Evolutionary conservation across 2,797 vertebrate species (phyloP).

Genomic region (Microcaecilia unicolor): DNA sequence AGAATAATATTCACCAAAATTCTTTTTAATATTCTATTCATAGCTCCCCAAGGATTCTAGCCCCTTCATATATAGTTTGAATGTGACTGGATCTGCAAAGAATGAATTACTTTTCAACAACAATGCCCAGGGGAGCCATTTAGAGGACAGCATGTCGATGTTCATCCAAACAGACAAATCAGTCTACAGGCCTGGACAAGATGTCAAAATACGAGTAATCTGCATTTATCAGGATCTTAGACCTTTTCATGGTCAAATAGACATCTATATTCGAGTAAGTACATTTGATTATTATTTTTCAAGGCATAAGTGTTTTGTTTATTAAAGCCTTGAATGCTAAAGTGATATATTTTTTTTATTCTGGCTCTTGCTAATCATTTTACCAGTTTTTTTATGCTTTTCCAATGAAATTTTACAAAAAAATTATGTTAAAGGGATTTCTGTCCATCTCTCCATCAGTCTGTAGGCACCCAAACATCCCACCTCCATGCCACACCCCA

Average conservation of each 20-base stretch:
- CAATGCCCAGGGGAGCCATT: constrained; percentile 19
- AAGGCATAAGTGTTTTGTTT: too few relatives aligned
- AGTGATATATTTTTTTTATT: too few relatives aligned
- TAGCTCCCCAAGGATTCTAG: neutral
- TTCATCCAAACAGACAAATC: constrained; percentile 42
- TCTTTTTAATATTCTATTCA: neutral
- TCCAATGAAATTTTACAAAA: too few relatives aligned
- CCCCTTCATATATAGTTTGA: constrained; percentile 13
- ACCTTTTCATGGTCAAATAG: constrained; percentile 18
- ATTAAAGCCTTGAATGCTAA: too few relatives aligned
- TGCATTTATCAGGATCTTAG: constrained; percentile 30
- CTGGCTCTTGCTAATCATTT: too few relatives aligned
- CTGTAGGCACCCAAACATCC: too few relatives aligned
- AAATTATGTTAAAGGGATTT: too few relatives aligned
- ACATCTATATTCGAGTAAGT: constrained; percentile 44
- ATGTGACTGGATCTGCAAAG: constrained; percentile 33
- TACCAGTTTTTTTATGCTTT: too few relatives aligned
- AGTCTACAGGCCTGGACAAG: constrained; percentile 34
- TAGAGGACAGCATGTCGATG: constrained; percentile 24
- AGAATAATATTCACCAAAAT: too few relatives aligned
- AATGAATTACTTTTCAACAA: constrained; percentile 37
- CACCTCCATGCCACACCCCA: too few relatives aligned
- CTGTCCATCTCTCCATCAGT: too few relatives aligned
- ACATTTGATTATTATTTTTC: too few relatives aligned
- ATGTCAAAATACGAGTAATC: constrained; percentile 29